Base-by-base conservation (phyloP, 2,113 vertebrate genomes). In the Nycticorax nycticorax region DNA sequence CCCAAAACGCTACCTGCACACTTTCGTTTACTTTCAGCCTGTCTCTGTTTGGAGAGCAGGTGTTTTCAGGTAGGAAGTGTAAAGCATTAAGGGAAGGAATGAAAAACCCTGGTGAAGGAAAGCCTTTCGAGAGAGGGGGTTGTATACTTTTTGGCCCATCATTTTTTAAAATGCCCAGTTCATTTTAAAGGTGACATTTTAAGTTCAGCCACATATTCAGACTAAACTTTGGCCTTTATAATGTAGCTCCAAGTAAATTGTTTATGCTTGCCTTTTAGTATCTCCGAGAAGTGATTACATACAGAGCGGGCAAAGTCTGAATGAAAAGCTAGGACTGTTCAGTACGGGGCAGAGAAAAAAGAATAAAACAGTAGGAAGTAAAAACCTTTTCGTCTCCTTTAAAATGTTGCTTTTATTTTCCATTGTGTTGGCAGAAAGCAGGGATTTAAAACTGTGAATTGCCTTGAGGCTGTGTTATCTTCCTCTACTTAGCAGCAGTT, bases 391-490 rank as follows among this genome's bases (percentile, higher is more conserved):
- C 47, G 81, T 93, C 87, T 89, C 39, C 76, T 95, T 95, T 96
- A 92, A 97, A 91, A 95, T 33, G 68, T n/a, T 84, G 43, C 82
- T 62, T 94, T 95, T 97, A 57, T 96, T 95, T 97, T 86, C 78
- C 56, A 83, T 92, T 96, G 48, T 94, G 79, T 69, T 90, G 69
- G 60, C 77, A 89, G 92, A 96, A 93, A 96, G 63, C 75, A 76
- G 96, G 89, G 89, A 96, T 94, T 97, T 96, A 92, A 90, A 96
- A 59, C 94, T 96, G 94, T 95, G 93, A 96, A 95, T 97, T 96
- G 96, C 95, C 95, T 97, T 89, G 93, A 91, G 95, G 94, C 95
- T 94, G 73, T 95, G 87, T 92, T 96, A 75, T 96, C 83, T 97
- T 94, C 92, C 47, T 95, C 83, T 97, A 80, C 83, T 95, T 96